Conservation (phyloP, 2,888 invertebrate genomes). For the Tipula lateralis region DNA sequence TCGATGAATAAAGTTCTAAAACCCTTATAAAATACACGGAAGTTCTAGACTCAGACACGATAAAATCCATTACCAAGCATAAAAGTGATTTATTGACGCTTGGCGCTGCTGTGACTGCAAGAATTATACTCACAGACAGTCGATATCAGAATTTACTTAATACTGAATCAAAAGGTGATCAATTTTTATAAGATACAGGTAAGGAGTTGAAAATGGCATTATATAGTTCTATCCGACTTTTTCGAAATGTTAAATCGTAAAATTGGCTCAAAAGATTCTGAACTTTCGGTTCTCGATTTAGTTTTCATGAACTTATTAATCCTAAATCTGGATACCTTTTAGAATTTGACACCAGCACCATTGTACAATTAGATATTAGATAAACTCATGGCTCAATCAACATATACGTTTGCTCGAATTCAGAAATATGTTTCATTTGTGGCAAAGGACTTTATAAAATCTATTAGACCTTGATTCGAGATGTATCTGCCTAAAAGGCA, state of each 20-base stretch:
- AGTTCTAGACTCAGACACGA: slow-evolving; percentile 75
- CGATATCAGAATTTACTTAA: slow-evolving; percentile 71
- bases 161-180: slow-evolving; percentile 65
- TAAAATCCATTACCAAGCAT: slow-evolving; percentile 79
- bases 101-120: slow-evolving; percentile 75
- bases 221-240: slow-evolving; percentile 79
- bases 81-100: slow-evolving; percentile 76
- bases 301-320: slow-evolving; percentile 80
- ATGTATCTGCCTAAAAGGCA: too few species aligned
- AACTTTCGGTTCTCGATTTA: slow-evolving; percentile 80
- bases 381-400: too few species aligned
- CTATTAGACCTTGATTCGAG: too few species aligned
- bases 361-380: slow-evolving; percentile 77
- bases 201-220: slow-evolving; percentile 73
- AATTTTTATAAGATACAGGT: slow-evolving; percentile 66
- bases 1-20: too few species aligned
- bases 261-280: slow-evolving; percentile 59
- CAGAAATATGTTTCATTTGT: too few species aligned
- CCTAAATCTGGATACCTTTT: slow-evolving; percentile 81
- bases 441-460: too few species aligned
- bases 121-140: slow-evolving; percentile 69
- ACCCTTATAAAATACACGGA: too few species aligned
- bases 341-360: slow-evolving; percentile 65
- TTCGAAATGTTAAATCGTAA: slow-evolving; percentile 78
- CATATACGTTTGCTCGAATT: too few species aligned